Evolutionary conservation across 2,888 invertebrate genomes (phyloP), one percentile per base, ranked within the genome.

Genomic region (Lathronympha strigana): DNA sequence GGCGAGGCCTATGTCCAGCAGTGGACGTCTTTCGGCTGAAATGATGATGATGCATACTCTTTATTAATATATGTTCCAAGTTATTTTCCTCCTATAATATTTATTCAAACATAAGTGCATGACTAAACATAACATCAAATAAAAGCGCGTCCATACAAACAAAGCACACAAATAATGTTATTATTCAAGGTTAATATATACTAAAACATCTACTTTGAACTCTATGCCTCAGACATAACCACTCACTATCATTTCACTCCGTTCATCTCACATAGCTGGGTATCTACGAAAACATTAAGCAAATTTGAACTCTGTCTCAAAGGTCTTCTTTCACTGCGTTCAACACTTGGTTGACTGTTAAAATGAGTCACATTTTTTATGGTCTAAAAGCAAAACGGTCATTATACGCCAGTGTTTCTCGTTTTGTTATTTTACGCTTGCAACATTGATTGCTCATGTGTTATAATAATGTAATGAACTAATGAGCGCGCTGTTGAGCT

Each of bases 111-210:
- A 19, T 36, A 36, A 21, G 6, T 45, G 57, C 57, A 31, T 45
- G 43, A 45, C 43, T 57, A 57, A 57, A 9, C n/a, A 9, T n/a
- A 13, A 28, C 17, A 43, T 43, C 57, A 45, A 57, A 57, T 57
- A 57, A 31, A 45, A 45, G 40, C 43, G 43, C 17, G 19, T n/a
- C 28, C 40, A 31, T 31, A 55, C 40, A 43, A 57, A 57, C 43
- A 31, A 31, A 31, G 19, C 55, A 43, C 28, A 19, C 28, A 31
- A 38, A 38, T 38, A n/a, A 19, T 40, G n/a, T 40, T 19, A 28
- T 55, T 28, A 57, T 57, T 31, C 43, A 57, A 57, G 57, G 57
- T 57, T 28, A 40, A 11, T 40, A 5, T 19, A 5, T 28, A 9
- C n/a, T 36, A 23, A 36, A 28, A 19, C 6, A 11, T 13, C 13